Conservation (phyloP, 2,888 invertebrate genomes). For the Schizotus pectinicornis region DNA sequence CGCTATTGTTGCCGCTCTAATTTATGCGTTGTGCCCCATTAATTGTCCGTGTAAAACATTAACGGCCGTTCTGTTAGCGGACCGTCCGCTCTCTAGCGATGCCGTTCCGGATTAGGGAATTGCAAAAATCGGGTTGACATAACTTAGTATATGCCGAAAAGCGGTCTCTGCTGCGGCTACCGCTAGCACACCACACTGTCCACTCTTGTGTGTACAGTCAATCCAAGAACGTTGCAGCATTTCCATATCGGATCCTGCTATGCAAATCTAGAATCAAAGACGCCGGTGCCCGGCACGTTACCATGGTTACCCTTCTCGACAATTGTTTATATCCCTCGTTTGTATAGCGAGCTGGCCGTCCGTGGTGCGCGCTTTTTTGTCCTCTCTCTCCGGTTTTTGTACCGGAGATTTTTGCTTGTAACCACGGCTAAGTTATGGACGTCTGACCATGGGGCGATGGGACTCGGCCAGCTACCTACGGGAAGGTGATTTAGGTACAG, state of each 20-base stretch:
- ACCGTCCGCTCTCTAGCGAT: conserved; percentile 35
- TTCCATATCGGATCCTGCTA: conserved; percentile 58
- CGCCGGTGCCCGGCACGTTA: conserved; percentile 53
- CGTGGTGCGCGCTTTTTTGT: conserved; percentile 49
- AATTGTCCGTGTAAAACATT: no score
- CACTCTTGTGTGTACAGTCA: conserved; percentile 51
- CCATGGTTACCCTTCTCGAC: conserved; percentile 49
- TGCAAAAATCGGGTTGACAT: conserved; percentile 55
- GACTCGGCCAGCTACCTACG: conserved; percentile 43
- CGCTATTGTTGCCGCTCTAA: no score
- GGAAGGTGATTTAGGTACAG: conserved; percentile 53
- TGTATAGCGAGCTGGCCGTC: conserved; percentile 50
- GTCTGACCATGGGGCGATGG: conserved; percentile 43
- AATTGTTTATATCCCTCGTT: conserved; percentile 58
- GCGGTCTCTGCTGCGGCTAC: conserved; percentile 52
- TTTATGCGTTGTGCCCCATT: no score
- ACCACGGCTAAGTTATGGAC: conserved; percentile 52
- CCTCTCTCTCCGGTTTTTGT: conserved; percentile 43
- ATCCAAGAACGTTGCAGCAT: conserved; percentile 53
- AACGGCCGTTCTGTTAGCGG: no score
- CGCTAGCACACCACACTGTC: conserved; percentile 47
- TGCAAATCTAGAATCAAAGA: conserved; percentile 58
- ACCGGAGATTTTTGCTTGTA: conserved; percentile 54
- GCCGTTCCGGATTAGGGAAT: conserved; percentile 43
- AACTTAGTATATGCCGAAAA: conserved; percentile 57